phyloP scores from a whole-genome alignment of 1,140 invertebrate species.

The Hormaphis cornu region DNA sequence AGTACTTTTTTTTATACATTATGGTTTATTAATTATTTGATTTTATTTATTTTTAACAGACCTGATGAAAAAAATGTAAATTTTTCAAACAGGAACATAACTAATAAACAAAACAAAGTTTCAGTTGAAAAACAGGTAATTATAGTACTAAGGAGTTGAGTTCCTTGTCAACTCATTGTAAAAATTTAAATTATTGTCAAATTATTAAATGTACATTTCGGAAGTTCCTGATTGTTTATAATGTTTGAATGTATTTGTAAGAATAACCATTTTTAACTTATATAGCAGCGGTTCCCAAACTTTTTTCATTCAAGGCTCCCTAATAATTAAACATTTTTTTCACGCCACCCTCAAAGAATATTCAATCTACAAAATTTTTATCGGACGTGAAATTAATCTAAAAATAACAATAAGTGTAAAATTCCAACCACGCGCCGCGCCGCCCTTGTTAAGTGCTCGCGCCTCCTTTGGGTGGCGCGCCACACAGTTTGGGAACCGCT shows the following conservation, averaged over 20 bases:
- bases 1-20: neutral
- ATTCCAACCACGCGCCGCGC: too few species aligned
- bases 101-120: slow-evolving; percentile 7
- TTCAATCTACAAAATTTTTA: too few species aligned
- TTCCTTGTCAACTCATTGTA: neutral
- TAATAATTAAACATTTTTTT: too few species aligned
- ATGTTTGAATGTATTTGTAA: neutral
- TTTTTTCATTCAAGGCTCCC: too few species aligned
- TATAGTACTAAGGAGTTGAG: neutral
- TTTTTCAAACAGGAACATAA: neutral
- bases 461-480: too few species aligned
- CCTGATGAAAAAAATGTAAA: neutral
- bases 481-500: too few species aligned
- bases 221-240: neutral
- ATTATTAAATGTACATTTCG: neutral
- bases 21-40: neutral
- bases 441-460: too few species aligned
- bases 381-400: too few species aligned
- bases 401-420: too few species aligned
- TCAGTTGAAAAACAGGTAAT: slow-evolving; percentile 18
- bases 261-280: too few species aligned
- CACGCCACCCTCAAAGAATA: too few species aligned
- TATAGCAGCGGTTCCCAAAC: too few species aligned
- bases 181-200: slow-evolving; percentile 12
- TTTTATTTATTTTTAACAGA: neutral